Conservation (phyloP, 1,140 invertebrate genomes). For the Littorina saxatilis region DNA sequence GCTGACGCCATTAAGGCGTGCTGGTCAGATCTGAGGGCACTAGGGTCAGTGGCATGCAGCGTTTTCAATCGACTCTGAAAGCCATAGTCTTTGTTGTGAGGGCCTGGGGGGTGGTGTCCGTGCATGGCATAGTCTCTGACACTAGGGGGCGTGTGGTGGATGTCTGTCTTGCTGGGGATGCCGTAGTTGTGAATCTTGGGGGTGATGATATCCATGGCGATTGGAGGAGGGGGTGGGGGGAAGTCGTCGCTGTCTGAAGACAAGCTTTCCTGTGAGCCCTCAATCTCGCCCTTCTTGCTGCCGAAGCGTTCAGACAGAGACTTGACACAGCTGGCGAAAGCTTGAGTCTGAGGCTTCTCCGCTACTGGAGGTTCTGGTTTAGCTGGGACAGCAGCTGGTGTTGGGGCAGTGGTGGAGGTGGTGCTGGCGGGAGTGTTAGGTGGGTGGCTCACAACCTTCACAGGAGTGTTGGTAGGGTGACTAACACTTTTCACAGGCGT, state of each 20-base stretch:
- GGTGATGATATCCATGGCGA: conserved; percentile 73
- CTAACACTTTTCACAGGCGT: neutral
- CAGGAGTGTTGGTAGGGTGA: neutral
- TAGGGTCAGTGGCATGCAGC: neutral
- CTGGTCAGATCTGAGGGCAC: neutral
- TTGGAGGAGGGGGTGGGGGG: conserved; percentile 76
- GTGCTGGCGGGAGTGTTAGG: no score
- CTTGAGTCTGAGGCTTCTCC: conserved; percentile 61
- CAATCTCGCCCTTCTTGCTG: conserved; percentile 61
- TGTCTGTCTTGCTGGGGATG: conserved; percentile 49
- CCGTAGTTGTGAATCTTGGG: conserved; percentile 73
- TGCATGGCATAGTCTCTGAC: conserved; percentile 14
- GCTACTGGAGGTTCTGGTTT: conserved; percentile 14
- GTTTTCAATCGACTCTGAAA: conserved; percentile 27
- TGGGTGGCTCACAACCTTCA: no score
- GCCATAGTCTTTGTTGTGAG: conserved; percentile 17
- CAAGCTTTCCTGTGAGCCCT: conserved; percentile 52
- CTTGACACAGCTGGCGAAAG: conserved; percentile 77
- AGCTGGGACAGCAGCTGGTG: neutral
- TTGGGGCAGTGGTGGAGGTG: neutral
- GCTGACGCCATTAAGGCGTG: neutral
- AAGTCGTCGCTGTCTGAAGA: conserved; percentile 75
- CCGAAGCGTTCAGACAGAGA: conserved; percentile 75
- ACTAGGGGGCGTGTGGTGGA: neutral
- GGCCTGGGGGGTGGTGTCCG: neutral